These are phyloP conservation scores for Apomyelois bistriatella DNA, from an alignment of 2,888 invertebrate genomes.

Conservation along the genomic window DNA sequence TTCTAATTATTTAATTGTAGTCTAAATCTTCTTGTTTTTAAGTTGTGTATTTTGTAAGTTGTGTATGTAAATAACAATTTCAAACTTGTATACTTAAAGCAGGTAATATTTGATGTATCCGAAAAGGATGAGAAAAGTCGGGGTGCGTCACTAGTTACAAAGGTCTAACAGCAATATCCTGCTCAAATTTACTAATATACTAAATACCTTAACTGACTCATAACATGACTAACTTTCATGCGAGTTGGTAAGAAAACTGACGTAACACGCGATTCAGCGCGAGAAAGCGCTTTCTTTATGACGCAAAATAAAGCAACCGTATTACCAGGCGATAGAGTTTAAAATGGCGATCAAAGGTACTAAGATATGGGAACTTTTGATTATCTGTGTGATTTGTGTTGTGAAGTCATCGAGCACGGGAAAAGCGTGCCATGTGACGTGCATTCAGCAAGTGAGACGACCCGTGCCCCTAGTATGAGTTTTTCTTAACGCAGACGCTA, in stretches of 20 bases:
- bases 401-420: conserved; percentile 14
- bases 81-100: too few species aligned
- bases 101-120: too few species aligned
- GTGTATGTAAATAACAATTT: too few species aligned
- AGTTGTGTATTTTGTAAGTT: too few species aligned
- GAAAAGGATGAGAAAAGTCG: too few species aligned
- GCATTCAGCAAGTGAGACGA: too few species aligned
- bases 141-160: background rate
- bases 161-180: background rate
- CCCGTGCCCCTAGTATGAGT: too few species aligned
- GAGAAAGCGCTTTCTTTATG: conserved; percentile 34
- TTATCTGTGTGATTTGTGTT: conserved; percentile 10
- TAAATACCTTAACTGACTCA: conserved; percentile 7
- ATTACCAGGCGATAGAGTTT: background rate
- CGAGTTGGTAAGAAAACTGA: background rate
- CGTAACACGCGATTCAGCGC: conserved; percentile 9
- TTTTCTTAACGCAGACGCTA: too few species aligned
- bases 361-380: conserved; percentile 10
- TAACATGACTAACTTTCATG: conserved; percentile 13
- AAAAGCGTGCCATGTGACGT: conserved; percentile 1
- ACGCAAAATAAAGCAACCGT: conserved; percentile 24
- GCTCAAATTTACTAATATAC: background rate
- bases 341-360: background rate
- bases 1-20: too few species aligned
- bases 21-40: too few species aligned